phyloP scores from a whole-genome alignment of 2,797 vertebrate species.

The Choloepus didactylus region DNA sequence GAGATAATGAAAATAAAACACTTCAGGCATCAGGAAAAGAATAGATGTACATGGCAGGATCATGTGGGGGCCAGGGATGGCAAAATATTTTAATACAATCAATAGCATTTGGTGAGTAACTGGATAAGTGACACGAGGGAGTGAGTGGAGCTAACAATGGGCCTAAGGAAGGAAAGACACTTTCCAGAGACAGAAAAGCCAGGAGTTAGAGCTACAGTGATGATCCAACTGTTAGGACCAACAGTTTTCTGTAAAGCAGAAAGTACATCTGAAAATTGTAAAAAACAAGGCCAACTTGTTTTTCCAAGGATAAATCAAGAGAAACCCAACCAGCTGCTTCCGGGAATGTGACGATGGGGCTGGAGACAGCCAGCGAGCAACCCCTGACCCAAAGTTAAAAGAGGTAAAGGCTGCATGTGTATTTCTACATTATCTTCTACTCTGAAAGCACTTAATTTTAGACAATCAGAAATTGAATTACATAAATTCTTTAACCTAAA shows the following conservation, averaged over 20 bases:
- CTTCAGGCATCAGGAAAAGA: not conserved
- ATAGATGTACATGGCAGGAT: not conserved
- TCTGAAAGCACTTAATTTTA: not conserved
- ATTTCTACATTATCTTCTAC: not conserved
- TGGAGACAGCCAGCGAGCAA: not conserved
- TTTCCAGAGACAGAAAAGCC: not conserved
- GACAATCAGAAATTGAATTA: not conserved
- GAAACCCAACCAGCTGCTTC: not conserved
- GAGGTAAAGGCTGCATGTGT: not conserved
- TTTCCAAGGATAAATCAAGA: not conserved
- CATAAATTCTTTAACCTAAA: not conserved
- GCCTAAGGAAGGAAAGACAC: not conserved
- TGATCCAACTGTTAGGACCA: not conserved
- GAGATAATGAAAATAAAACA: not conserved
- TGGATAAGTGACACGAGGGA: not conserved
- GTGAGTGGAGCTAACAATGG: not conserved
- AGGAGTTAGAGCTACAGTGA: rapidly evolving
- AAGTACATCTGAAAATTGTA: not conserved
- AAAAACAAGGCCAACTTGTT: not conserved
- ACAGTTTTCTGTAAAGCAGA: not conserved
- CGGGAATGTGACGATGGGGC: not conserved
- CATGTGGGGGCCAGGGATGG: rapidly evolving
- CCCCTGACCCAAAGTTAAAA: not conserved
- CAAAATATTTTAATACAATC: not conserved
- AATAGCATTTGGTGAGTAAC: not conserved